Base-by-base conservation (phyloP, 2,888 invertebrate genomes). In the Zaprionus bogoriensis region DNA sequence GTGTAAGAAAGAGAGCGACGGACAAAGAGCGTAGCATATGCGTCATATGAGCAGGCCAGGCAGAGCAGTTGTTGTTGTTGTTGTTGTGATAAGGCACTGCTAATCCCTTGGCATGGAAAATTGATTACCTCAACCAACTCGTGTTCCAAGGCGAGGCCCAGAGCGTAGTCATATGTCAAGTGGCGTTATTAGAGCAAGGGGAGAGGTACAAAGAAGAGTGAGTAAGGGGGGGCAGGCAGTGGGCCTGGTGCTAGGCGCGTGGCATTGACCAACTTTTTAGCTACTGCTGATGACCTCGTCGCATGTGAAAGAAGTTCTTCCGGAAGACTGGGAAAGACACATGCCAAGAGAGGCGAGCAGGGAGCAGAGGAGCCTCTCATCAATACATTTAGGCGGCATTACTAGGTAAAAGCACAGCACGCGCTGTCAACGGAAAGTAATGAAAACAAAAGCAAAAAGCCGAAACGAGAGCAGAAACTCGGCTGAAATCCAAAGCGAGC, bases 251-350 rank as follows among this genome's bases (percentile, higher is more conserved):
- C 58, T 67, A 68, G 61, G 63, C 77, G 62, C 54, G 45, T 82
- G 80, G 67, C 80, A 80, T 83, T 80, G 80, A 80, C 80, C 83
- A 72, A 83, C 77, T 68, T 79, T 53, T 66, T n/a, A 10, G 32
- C 17, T 7, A 17, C 32, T 17, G 17, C 14, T 36, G 32, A 36
- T 36, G 32, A 12, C 30, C 12, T 32, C 30, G 30, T 32, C 30
- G 2, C 14, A 32, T 30, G 12, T 30, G 5, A 30, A 30, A n/a
- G n/a, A n/a, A n/a, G n/a, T n/a, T n/a, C n/a, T n/a, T n/a, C n/a
- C n/a, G n/a, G n/a, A n/a, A n/a, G n/a, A n/a, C n/a, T n/a, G n/a
- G n/a, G n/a, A n/a, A n/a, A n/a, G n/a, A 23, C 23, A 23, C 23
- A 23, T 23, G 3, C 23, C 23, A 4, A 23, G 5, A 23, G 23